Evolutionary conservation across 1,140 invertebrate genomes (phyloP), one percentile per base, ranked within the genome.

Genomic region (Dendrolimus kikuchii): DNA sequence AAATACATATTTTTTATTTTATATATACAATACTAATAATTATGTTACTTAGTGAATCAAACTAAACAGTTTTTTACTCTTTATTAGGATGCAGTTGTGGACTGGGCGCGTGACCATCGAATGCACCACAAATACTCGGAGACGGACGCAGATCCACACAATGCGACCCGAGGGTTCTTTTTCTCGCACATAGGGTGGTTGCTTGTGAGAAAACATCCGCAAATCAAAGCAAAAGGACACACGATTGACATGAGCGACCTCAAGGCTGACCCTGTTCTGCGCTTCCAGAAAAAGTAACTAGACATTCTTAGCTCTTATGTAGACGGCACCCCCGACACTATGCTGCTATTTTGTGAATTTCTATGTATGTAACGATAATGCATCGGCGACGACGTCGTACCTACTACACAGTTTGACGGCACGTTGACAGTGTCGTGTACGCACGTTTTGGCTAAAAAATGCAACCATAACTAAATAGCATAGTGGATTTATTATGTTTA

Each of bases 121-220:
- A 92, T 93, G 55, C 95, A 96, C 78, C 95, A 96, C 81, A 95
- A 93, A 72, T 95, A 90, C 77, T 92, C 92, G 0, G 94, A 95
- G 66, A 95, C 94, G 0, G 88, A 93, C 57, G 94, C 94, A 0
- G 94, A 96, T 69, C 95, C 94, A 2, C 94, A 95, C 69, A 94
- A 95, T 68, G 92, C 93, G 0, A 91, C 90, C 10, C 88, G 94
- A n/a, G 95, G 95, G 4, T 95, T 96, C 74, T 96, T 96, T 86
- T 96, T 95, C 76, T 89, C 94, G 0, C 95, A 96, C 64, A 88
- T 95, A 40, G 95, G 95, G 9, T 96, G 95, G 95, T 77, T 96
- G 49, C 83, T 95, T 66, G 90, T 93, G 55, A 89, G 89, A 54
- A 94, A 95, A 69, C 94, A 95, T 71, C 93, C 93, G 0, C 91